Evolutionary conservation across 2,113 vertebrate species (phyloP).

Genomic region (Grus americana): DNA sequence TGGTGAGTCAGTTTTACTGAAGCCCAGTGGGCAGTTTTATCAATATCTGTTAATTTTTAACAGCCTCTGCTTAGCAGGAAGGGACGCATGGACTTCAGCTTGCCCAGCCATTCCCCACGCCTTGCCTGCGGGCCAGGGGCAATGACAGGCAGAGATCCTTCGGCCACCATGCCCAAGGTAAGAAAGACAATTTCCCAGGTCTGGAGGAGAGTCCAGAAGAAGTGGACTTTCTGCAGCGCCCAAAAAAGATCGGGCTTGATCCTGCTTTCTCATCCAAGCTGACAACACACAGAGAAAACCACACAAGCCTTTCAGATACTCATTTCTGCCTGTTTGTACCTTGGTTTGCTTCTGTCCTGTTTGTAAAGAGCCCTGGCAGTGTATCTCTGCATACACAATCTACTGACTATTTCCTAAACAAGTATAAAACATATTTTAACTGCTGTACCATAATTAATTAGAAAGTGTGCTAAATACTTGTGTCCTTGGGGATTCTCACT

Average conservation of each 20-base stretch:
- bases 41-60: background rate
- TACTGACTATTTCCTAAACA: background rate
- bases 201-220: background rate
- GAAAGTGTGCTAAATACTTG: slow-evolving; percentile 41
- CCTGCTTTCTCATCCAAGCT: background rate
- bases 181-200: background rate
- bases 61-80: background rate
- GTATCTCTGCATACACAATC: background rate
- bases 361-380: background rate
- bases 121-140: background rate
- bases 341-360: background rate
- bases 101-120: background rate
- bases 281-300: background rate
- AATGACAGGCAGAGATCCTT: background rate
- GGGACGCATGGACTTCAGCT: background rate
- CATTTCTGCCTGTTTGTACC: background rate
- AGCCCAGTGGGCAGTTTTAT: background rate
- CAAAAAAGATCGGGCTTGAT: background rate
- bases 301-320: background rate
- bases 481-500: slow-evolving; percentile 48
- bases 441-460: slow-evolving; percentile 52
- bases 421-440: slow-evolving; percentile 25
- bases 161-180: background rate
- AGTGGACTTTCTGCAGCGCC: background rate
- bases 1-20: background rate